Base-by-base conservation (phyloP, 2,797 vertebrate genomes). In the Varecia variegata region DNA sequence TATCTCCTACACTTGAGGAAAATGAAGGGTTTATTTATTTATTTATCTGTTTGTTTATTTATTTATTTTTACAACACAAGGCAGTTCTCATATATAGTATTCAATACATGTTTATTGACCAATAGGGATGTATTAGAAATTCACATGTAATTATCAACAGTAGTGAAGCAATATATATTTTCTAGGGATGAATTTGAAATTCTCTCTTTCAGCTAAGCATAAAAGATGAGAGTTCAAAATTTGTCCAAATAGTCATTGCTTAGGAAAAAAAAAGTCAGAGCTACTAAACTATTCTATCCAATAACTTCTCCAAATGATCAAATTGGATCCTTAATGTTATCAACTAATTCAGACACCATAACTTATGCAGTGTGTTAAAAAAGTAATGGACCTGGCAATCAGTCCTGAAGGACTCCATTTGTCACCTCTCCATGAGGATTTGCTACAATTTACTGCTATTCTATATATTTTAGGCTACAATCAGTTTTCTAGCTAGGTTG, bases 401-500 rank as follows among this genome's bases (percentile, higher is more conserved):
- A 20, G 11, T 96, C 82, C 95, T 95, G 32, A 95, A 94, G 84
- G 38, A 93, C 12, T 82, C 88, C 40, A 90, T 56, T 73, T 97
- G 83, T 88, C 91, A 80, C 15, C 17, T 73, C 77, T 95, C 95
- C 90, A 95, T 95, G 95, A 96, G 52, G 23, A 96, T 86, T 95
- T 96, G 86, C 17, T 18, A 17, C 13, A 85, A 93, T 98, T 98
- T 97, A 94, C 90, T 95, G 71, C 65, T 47, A 2, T 54, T 21
- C 62, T 92, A 70, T 94, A 68, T 96, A 89, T 94, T 95, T 94
- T 88, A 74, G 91, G 93, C 74, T 96, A 85, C 81, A 95, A 58
- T 96, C 67, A 89, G 77, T 56, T 94, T 97, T 96, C 52, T 25
- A 96, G 83, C 74, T 92, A 97, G 93, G 95, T 62, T 96, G 76